Conservation (phyloP, 2,888 invertebrate genomes). For the Tiphia femorata region DNA sequence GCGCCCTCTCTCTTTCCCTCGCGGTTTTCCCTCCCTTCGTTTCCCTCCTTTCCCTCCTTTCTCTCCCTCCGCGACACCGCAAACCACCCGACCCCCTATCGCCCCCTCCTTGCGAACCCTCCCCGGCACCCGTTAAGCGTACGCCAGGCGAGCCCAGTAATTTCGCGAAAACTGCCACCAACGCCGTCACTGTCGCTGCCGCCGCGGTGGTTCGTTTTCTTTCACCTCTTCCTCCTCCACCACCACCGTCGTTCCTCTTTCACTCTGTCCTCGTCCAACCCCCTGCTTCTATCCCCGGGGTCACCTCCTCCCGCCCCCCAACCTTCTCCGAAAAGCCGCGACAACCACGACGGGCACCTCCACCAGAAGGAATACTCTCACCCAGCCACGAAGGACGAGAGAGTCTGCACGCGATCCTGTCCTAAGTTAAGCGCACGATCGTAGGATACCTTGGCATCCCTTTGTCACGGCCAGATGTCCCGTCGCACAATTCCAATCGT, state of each 20-base stretch:
- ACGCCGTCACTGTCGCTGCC: conserved; percentile 29
- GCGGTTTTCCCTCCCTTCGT: neutral
- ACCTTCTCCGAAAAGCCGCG: too few relatives aligned
- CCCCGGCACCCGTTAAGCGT: conserved; percentile 28
- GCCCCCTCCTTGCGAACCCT: conserved; percentile 15
- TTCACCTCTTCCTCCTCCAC: too few relatives aligned
- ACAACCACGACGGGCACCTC: conserved; percentile 12
- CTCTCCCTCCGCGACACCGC: neutral
- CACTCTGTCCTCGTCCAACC: too few relatives aligned
- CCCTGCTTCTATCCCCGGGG: too few relatives aligned
- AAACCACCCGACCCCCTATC: conserved; percentile 11
- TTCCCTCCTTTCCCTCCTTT: neutral
- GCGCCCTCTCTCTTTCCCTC: neutral
- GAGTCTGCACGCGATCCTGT: conserved; percentile 40
- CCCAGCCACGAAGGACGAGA: too few relatives aligned
- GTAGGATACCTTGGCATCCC: conserved; percentile 30
- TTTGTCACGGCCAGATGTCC: conserved; percentile 12
- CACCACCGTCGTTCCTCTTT: too few relatives aligned
- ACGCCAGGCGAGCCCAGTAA: conserved; percentile 33
- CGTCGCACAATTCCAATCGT: too few relatives aligned
- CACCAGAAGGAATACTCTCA: conserved; percentile 15
- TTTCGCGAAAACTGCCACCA: conserved; percentile 44
- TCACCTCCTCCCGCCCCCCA: too few relatives aligned
- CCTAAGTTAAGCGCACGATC: too few relatives aligned
- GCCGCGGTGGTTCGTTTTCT: too few relatives aligned